Evolutionary conservation across 30 jellyfish, hydroid and myxozoan species (phyloP), one percentile per base, ranked within the genome.

Genomic region (Turritopsis dohrnii): DNA sequence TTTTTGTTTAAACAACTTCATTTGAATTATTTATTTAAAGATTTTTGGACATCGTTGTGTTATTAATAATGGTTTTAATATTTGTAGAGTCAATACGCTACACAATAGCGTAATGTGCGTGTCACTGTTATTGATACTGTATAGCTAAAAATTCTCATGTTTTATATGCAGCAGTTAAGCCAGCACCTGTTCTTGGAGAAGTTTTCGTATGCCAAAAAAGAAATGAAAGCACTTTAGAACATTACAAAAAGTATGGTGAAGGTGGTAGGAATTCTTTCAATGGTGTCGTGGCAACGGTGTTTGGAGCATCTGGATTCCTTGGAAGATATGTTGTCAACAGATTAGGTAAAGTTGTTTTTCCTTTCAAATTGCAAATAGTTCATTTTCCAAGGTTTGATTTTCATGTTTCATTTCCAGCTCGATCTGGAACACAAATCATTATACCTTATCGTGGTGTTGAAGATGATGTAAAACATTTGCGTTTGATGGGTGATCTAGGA

Each of bases 401-500:
- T n/a, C n/a, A n/a, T n/a, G n/a, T n/a, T n/a, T 60, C 73, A 23
- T n/a, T 71, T 77, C 7, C 72, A 94, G 99, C 96, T 28, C 88
- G 96, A 28, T 53, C 88, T 75, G 99, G 99, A n/a, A 52, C 90
- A 8, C 99, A 95, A 80, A 27, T 95, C 5, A 88, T 90, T 71
- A 81, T 87, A 0, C 96, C 99, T 29, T 72, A 83, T 81, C 83
- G 99, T 74, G 93, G 99, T 84, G 92, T 83, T 52, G 97, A 89
- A 21, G 94, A 95, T 52, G 91, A 95, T 75, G 81, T 88, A 74
- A 83, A 92, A 30, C 96, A 90, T 76, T 52, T 95, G 53, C 91
- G 91, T 53, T 86, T 91, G 29, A 90, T 90, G 97, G 99, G 99
- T 23, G 99, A 95, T 65, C 88, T 95, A 72, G 99, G 99, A 16